These are phyloP conservation scores for Bergia puertoricense DNA, from an alignment of 92 coral and sea anemone genomes.

Conservation along the genomic window DNA sequence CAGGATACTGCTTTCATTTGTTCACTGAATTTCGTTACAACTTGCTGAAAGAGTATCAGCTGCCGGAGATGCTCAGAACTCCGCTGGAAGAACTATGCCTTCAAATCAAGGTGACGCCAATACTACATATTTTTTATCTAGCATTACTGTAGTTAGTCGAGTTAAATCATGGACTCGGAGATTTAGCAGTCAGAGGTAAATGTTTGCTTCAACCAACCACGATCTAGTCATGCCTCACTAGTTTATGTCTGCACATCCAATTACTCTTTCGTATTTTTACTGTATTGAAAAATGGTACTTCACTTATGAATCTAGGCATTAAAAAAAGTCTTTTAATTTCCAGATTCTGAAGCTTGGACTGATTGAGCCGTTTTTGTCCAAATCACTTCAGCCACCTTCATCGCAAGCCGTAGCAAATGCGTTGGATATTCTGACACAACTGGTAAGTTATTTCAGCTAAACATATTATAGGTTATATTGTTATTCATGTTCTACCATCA, in stretches of 20 bases:
- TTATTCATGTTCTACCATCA: too few relatives aligned
- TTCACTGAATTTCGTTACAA: slow-evolving; percentile 78
- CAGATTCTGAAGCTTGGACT: slow-evolving; percentile 88
- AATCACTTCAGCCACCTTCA: slow-evolving; percentile 89
- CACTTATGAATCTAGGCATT: neutral
- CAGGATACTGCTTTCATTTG: slow-evolving; percentile 93
- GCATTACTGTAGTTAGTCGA: neutral
- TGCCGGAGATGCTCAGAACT: slow-evolving; percentile 94
- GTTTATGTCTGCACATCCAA: neutral
- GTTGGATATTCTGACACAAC: slow-evolving; percentile 73
- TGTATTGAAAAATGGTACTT: neutral
- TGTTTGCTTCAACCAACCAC: neutral
- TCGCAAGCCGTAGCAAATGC: slow-evolving; percentile 84
- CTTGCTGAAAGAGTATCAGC: slow-evolving; percentile 84
- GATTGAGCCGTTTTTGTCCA: slow-evolving; percentile 79
- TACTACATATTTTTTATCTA: neutral
- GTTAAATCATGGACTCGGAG: neutral
- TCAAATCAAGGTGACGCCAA: slow-evolving; percentile 77
- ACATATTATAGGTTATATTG: too few relatives aligned
- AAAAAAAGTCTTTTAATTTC: neutral
- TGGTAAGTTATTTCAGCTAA: slow-evolving; percentile 54
- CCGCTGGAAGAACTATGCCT: slow-evolving; percentile 94
- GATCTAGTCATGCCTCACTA: neutral
- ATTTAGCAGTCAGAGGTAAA: neutral
- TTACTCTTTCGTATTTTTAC: neutral